These are phyloP conservation scores for Lamellibrachia luymesi DNA, from an alignment of 1,140 invertebrate genomes.

Conservation along the genomic window DNA sequence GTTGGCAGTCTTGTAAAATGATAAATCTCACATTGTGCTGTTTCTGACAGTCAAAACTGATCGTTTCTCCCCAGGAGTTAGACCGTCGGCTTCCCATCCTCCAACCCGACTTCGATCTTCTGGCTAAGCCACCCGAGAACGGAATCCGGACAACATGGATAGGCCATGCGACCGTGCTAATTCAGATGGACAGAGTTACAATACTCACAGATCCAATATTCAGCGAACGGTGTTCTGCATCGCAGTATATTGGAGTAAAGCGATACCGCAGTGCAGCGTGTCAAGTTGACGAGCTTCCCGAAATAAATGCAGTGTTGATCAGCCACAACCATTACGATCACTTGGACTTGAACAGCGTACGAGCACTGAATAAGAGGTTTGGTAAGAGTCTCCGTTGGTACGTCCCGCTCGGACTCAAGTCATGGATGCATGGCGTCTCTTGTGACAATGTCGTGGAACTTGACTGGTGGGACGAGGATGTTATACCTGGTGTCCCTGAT, in stretches of 20 bases:
- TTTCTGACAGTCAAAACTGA: neutral
- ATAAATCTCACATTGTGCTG: no score
- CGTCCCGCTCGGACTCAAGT: slow-evolving; percentile 54
- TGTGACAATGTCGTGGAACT: slow-evolving; percentile 56
- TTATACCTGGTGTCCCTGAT: slow-evolving; percentile 30
- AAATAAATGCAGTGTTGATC: slow-evolving; percentile 60
- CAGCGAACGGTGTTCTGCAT: slow-evolving; percentile 41
- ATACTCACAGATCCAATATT: slow-evolving; percentile 58
- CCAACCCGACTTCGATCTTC: neutral
- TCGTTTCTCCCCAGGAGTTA: slow-evolving; percentile 16
- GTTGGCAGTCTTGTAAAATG: neutral
- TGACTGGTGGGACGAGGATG: slow-evolving; percentile 58
- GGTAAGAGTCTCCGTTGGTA: slow-evolving; percentile 56
- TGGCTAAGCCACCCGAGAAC: slow-evolving; percentile 25
- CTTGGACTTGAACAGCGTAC: slow-evolving; percentile 56
- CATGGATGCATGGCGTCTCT: slow-evolving; percentile 45
- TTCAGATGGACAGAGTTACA: slow-evolving; percentile 56
- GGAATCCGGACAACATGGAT: slow-evolving; percentile 54
- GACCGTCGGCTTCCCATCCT: neutral
- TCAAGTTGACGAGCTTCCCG: slow-evolving; percentile 56
- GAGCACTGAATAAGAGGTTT: slow-evolving; percentile 48
- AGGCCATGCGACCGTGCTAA: slow-evolving; percentile 58
- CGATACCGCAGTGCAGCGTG: slow-evolving; percentile 57
- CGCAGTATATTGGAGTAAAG: slow-evolving; percentile 45
- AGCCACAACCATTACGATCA: slow-evolving; percentile 64